Conservation (phyloP, 2,113 vertebrate species). For the Bubo scandiacus region DNA sequence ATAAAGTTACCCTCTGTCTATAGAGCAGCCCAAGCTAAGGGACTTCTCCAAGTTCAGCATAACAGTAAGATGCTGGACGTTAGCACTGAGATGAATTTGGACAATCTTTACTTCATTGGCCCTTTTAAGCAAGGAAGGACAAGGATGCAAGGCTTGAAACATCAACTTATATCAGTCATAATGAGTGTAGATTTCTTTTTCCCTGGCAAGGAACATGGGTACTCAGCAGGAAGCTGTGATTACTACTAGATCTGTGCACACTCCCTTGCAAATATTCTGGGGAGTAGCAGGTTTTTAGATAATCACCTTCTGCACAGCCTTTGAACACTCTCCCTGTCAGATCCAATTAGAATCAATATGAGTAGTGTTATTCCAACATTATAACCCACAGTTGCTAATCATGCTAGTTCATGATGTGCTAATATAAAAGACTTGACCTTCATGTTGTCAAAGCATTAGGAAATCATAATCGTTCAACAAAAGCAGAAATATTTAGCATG, state of each 20-base stretch:
- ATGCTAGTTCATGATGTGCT: neutral
- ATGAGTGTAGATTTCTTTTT: neutral
- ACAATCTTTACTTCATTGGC: neutral
- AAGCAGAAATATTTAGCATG: neutral
- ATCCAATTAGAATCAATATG: neutral
- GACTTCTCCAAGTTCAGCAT: neutral
- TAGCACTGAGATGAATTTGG: neutral
- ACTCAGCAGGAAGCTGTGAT: neutral
- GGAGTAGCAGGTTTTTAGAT: neutral
- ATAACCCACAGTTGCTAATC: neutral
- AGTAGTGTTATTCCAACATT: neutral
- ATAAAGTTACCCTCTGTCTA: neutral
- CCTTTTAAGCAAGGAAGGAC: neutral
- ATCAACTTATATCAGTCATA: neutral
- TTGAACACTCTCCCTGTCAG: neutral
- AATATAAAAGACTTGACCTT: neutral
- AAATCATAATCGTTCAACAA: neutral
- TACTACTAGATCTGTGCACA: neutral
- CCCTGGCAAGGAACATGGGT: neutral
- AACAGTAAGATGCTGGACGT: neutral
- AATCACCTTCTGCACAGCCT: neutral
- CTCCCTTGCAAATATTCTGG: neutral
- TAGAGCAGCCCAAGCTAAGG: neutral
- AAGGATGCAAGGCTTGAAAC: neutral
- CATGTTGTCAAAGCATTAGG: neutral